Conservation (phyloP, 2,888 invertebrate species). For the Germaria angustata region DNA sequence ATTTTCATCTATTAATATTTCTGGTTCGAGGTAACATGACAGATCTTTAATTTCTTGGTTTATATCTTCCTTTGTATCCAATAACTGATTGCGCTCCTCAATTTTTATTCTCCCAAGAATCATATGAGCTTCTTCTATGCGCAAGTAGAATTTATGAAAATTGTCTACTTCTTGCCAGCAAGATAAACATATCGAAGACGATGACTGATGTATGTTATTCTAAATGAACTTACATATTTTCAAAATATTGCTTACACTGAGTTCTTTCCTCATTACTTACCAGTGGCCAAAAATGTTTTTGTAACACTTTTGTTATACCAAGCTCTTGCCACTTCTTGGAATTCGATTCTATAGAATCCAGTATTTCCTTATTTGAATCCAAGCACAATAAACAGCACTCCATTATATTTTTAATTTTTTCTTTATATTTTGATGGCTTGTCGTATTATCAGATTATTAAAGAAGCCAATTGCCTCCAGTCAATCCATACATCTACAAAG, state of each 20-base stretch:
- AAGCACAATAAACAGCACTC: slow-evolving; percentile 52
- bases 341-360: background rate
- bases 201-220: background rate
- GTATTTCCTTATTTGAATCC: slow-evolving; percentile 8
- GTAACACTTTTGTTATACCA: slow-evolving; percentile 21
- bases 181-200: slow-evolving; percentile 69
- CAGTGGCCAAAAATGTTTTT: slow-evolving; percentile 57
- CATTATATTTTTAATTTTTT: slow-evolving; percentile 15
- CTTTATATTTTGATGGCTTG: background rate
- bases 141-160: slow-evolving; percentile 72
- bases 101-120: slow-evolving; percentile 68
- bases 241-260: background rate
- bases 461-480: background rate
- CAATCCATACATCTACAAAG: too few species aligned
- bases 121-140: slow-evolving; percentile 71
- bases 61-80: background rate
- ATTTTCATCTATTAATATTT: slow-evolving; percentile 16
- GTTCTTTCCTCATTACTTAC: background rate
- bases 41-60: background rate
- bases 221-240: background rate
- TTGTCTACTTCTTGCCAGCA: slow-evolving; percentile 72
- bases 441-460: background rate
- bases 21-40: background rate
- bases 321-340: slow-evolving; percentile 36
- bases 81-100: slow-evolving; percentile 33